A percentile compares a stretch with the other conserved stretches of the same genome.
These are phyloP conservation scores for Nasonia oneida DNA, from an alignment of 2,888 invertebrate species.

Conservation along the genomic window DNA sequence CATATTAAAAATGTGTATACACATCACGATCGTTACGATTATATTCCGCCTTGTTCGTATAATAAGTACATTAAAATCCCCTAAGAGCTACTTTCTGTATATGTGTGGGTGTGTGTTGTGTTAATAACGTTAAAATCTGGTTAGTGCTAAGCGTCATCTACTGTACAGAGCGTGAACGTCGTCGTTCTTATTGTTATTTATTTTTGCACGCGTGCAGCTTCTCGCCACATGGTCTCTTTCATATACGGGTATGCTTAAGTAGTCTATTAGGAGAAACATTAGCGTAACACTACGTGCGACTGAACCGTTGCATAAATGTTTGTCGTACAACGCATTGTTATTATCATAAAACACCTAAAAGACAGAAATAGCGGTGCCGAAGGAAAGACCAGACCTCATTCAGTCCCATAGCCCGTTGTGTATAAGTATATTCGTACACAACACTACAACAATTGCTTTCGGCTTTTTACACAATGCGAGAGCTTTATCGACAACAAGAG, in stretches of 20 bases:
- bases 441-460: constrained; percentile 10
- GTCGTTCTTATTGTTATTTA: constrained; percentile 7
- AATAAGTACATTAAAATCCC: background rate
- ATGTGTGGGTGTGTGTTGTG: background rate
- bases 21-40: background rate
- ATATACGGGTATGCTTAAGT: background rate
- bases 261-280: background rate
- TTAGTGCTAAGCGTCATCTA: constrained; percentile 16
- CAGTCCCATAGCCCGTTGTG: background rate
- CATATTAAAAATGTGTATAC: background rate
- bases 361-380: background rate
- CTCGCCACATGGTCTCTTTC: background rate
- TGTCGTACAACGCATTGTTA: background rate
- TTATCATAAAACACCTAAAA: background rate
- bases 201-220: background rate
- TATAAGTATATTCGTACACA: background rate
- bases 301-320: background rate
- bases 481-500: background rate
- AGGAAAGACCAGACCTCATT: background rate
- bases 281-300: background rate
- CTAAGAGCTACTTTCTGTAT: background rate
- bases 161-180: constrained; percentile 17
- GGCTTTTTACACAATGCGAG: background rate
- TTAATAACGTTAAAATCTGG: constrained; percentile 9
- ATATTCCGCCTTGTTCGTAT: background rate